Conservation (phyloP, 2,113 vertebrate species). For the Nycticorax nycticorax region DNA sequence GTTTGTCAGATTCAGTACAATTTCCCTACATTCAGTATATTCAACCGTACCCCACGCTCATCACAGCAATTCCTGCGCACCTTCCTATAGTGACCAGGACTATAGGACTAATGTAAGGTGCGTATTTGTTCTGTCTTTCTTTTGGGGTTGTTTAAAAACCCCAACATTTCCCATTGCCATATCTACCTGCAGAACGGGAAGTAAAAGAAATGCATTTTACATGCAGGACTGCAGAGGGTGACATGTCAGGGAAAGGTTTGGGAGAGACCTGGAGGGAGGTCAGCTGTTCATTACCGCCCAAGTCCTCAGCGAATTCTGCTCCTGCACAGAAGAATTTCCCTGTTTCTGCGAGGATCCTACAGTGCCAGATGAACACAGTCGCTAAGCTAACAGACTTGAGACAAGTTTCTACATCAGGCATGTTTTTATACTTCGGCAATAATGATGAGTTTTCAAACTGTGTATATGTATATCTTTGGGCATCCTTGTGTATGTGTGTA, state of each 20-base stretch:
- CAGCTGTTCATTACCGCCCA: neutral
- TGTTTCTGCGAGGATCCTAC: neutral
- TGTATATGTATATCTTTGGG: constrained; percentile 67
- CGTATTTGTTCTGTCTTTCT: neutral
- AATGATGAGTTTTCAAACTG: constrained; percentile 65
- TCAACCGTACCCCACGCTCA: neutral
- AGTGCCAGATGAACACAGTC: constrained; percentile 28
- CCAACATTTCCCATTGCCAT: neutral
- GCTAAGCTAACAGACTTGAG: constrained; percentile 52
- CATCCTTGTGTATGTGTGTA: constrained; percentile 67
- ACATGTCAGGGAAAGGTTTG: neutral
- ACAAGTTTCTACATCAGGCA: constrained; percentile 66
- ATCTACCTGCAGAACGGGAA: neutral
- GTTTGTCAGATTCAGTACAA: neutral
- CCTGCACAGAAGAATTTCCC: neutral
- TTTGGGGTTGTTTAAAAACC: neutral
- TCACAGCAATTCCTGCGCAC: neutral
- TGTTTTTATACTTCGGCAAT: constrained; percentile 66
- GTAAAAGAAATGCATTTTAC: neutral
- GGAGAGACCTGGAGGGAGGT: neutral
- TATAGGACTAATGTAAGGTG: rapidly evolving
- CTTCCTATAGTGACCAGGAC: neutral
- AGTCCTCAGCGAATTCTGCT: neutral
- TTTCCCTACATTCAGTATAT: neutral
- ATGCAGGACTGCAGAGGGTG: neutral